Base-by-base conservation (phyloP, 2,888 invertebrate species). In the Helicoverpa assulta region DNA sequence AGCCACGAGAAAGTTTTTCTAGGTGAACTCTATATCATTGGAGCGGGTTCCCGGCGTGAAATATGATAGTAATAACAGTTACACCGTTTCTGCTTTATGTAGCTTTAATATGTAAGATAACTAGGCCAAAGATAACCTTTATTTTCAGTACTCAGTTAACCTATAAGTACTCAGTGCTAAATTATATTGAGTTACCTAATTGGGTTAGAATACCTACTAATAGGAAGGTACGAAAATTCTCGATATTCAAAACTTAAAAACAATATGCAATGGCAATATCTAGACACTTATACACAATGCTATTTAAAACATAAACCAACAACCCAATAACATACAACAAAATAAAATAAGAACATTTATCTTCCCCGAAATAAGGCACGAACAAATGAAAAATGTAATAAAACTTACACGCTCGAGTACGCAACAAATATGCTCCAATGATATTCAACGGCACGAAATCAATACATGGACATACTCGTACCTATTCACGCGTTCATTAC, bases 361-460 rank as follows among this genome's bases (percentile, higher is more conserved):
- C 26, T 53, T 21, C 26, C 19, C 26, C 16, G 21, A 53, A 21
- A 53, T 14, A 26, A 26, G 53, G 21, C 26, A 53, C 21, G 18
- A 50, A 47, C 47, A 57, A 18, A 60, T 40, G 60, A 40, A 47
- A 78, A 61, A 61, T 78, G 26, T 72, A 78, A 74, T 74, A 65
- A 58, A 62, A 73, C 43, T 50, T 54, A 2, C 55, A 60, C 59
- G 70, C 52, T 40, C 50, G 47, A 53, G 56, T 33, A 50, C 47
- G 18, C 56, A 60, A 52, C 40, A 52, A 60, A 60, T 37, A 33
- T 56, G 60, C 26, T 62, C 59, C 29, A 66, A 58, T 61, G 54
- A 19, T 51, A 70, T 70, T 64, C 77, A 53, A 29, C 50, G 50
- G 62, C 50, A 73, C 50, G 47, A 66, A 73, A 75, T 73, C 73